Evolutionary conservation across 2,888 invertebrate genomes (phyloP).

Genomic region (Acrobasis consociella): DNA sequence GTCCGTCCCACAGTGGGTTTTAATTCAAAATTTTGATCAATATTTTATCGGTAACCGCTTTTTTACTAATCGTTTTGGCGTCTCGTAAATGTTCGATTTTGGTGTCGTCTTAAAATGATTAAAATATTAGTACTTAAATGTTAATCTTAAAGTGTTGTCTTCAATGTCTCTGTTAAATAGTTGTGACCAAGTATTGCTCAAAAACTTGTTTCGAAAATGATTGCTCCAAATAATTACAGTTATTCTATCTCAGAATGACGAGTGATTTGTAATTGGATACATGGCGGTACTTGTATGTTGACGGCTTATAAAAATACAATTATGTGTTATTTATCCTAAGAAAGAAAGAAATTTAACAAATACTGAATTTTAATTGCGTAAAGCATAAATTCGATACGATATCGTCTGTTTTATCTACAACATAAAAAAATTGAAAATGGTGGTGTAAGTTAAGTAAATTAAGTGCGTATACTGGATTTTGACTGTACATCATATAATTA

Average conservation of each 20-base stretch:
- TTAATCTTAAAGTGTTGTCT: background rate
- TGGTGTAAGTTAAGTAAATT: too few species aligned
- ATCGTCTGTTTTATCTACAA: too few species aligned
- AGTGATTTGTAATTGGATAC: background rate
- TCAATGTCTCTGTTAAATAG: background rate
- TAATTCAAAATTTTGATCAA: conserved; percentile 43
- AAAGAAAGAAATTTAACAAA: too few species aligned
- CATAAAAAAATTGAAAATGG: too few species aligned
- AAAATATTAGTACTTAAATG: background rate
- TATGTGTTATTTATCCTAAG: too few species aligned
- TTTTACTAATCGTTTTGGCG: conserved; percentile 12
- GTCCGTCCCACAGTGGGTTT: conserved; percentile 71
- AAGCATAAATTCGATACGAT: too few species aligned
- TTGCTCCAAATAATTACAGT: conserved; percentile 12
- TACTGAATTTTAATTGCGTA: too few species aligned
- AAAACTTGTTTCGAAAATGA: conserved; percentile 2
- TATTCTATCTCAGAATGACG: background rate
- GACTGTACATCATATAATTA: too few species aligned
- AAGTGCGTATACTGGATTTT: too few species aligned
- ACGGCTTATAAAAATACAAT: background rate
- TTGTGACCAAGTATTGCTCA: conserved; percentile 10
- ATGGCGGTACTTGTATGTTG: background rate
- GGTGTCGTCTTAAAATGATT: conserved; percentile 12
- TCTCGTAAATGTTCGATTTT: conserved; percentile 20
- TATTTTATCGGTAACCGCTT: conserved; percentile 22